Evolutionary conservation across 35 echinoderm and acorn worm genomes (phyloP), one percentile per base, ranked within the genome.

Genomic region (Holothuria glaberrima): DNA sequence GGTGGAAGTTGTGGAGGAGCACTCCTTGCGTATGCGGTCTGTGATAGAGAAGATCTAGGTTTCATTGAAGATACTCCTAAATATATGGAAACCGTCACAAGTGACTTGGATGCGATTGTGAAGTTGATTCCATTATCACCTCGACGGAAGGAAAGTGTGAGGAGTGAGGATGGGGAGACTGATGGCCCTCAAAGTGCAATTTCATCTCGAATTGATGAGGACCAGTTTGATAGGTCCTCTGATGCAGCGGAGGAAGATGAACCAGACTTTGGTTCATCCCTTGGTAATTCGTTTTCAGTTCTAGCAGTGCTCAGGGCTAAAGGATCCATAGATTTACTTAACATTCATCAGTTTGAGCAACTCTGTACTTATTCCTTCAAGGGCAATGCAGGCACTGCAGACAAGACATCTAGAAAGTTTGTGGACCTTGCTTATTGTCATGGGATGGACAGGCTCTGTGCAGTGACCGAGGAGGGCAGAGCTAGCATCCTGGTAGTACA

Each of bases 221-320:
- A 87, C 36, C 85, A 67, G 64, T 87, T 68, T 44, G 85, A 87
- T 62, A 48, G 61, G 24, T 87, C 85, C 0, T 87, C 85, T 24
- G 85, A 87, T 70, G 85, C 61, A 46, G 85, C 85, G 4, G 85
- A 87, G 65, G 85, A 87, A 35, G 85, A 87, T 41, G 85, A 87
- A 87, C 60, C 85, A 14, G 85, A 87, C 26, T 87, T 52, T 52
- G 85, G 66, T 50, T 87, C 85, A 14, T 52, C 61, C 31, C n/a
- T 69, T 5, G 61, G 38, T 9, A 87, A 32, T 32, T 71, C 60
- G 20, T 52, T 52, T 20, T 69, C 60, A 25, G 60, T 87, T 19
- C 22, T 87, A 35, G 85, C 66, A 48, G 60, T 87, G 33, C 35
- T 87, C 22, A 38, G 34, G 14, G 60, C 85, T 41, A 69, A 30